Base-by-base conservation (phyloP, 2,888 invertebrate species). In the Eilema depressum region DNA sequence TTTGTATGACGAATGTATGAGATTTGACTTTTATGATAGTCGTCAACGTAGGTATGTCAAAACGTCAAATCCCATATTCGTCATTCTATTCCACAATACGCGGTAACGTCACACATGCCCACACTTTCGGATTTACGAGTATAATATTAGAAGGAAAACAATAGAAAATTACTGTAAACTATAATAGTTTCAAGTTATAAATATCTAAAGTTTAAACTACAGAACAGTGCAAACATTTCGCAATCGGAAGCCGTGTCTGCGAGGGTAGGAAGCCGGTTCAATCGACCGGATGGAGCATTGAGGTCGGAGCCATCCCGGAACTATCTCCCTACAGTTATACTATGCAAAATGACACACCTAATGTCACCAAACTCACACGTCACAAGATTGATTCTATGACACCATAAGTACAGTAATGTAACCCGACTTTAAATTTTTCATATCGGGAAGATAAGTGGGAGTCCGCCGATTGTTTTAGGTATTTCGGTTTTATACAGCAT, bases 271-370 rank as follows among this genome's bases (percentile, higher is more conserved):
- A 75, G 77, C 60, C 30, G 61, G 71, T 74, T 78, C 76, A 77
- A 77, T 74, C 73, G 69, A 71, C 81, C 84, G 81, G 83, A 82
- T 78, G 75, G 66, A 72, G 60, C 78, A 81, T 79, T 77, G 75
- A 76, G 81, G 84, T 75, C 84, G 78, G 47, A 60, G 69, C 63
- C 67, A 60, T 66, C 62, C 68, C 69, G 76, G 73, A 77, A 69
- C 76, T 60, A 66, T 73, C 72, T 77, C 79, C 79, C 76, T 73
- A 76, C 66, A 57, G 37, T 60, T 67, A 71, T 62, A 47, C 41
- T 62, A 73, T 68, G 79, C 74, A 69, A 77, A 75, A 63, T 79
- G 73, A 74, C 66, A 73, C 72, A 75, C 82, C 76, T 73, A 62
- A 71, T 78, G 80, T 81, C 80, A 75, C 75, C 72, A 76, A 80